Conservation (phyloP, 1,140 invertebrate species). For the Neuroterus valhalla region DNA sequence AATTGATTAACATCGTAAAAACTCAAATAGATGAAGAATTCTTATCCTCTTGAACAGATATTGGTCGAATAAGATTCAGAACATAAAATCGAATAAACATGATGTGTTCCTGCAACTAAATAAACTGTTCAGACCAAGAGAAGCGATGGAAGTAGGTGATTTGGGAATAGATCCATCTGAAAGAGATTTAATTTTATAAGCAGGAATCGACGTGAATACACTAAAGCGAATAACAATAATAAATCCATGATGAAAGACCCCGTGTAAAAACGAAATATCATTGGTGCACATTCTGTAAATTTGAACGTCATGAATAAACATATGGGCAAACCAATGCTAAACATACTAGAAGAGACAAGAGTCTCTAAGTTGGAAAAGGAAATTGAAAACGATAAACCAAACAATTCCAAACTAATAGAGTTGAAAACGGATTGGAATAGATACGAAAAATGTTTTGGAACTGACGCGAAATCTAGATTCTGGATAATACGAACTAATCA, state of each 20-base stretch:
- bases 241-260: slow-evolving; percentile 15
- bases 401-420: background rate
- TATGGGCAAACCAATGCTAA: slow-evolving; percentile 11
- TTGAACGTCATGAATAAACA: slow-evolving; percentile 25
- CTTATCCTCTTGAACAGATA: slow-evolving; percentile 18
- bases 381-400: background rate
- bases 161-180: slow-evolving; percentile 25
- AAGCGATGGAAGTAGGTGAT: slow-evolving; percentile 3
- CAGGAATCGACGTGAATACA: background rate
- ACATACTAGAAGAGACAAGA: background rate
- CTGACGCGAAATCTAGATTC: background rate
- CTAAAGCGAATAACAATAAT: background rate
- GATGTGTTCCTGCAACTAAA: slow-evolving; percentile 43
- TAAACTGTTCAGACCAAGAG: slow-evolving; percentile 39
- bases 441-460: background rate
- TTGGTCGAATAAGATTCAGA: slow-evolving; percentile 33
- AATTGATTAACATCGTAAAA: slow-evolving; percentile 34
- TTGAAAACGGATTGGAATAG: background rate
- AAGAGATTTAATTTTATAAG: background rate
- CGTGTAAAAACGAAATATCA: slow-evolving; percentile 25
- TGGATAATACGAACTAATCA: background rate
- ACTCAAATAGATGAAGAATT: slow-evolving; percentile 29
- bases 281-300: slow-evolving; percentile 32
- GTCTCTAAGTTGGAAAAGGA: slow-evolving; percentile 22
- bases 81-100: slow-evolving; percentile 25